These are phyloP conservation scores for Heterodera filipjevi DNA, from an alignment of 2,888 invertebrate species.

Conservation along the genomic window DNA sequence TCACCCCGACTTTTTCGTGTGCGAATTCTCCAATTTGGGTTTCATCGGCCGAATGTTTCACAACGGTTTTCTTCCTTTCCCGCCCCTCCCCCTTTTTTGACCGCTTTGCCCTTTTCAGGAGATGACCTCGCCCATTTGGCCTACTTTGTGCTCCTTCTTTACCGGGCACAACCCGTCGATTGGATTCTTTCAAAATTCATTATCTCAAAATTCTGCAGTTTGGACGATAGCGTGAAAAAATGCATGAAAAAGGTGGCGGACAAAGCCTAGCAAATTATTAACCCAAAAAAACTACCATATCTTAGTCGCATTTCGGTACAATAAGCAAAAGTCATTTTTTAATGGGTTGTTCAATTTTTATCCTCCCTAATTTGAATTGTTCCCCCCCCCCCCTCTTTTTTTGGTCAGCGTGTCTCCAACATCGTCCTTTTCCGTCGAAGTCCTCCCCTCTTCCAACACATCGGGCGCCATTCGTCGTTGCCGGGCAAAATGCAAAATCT, in stretches of 20 bases:
- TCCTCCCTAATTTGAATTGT: no score
- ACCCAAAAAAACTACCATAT: no score
- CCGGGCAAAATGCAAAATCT: conserved; percentile 94
- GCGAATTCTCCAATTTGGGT: conserved; percentile 77
- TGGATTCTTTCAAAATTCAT: conserved; percentile 90
- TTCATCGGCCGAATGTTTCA: conserved; percentile 89
- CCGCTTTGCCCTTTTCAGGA: not conserved
- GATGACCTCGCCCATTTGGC: conserved; percentile 10
- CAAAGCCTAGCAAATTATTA: not conserved
- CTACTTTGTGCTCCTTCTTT: conserved; percentile 91
- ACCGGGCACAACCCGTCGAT: conserved; percentile 92
- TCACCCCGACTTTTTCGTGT: conserved; percentile 29
- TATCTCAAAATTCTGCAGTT: conserved; percentile 82
- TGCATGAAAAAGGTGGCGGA: conserved; percentile 70
- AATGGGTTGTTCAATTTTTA: no score
- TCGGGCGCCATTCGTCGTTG: conserved; percentile 89
- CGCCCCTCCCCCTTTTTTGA: not conserved
- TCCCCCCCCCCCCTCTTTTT: not conserved
- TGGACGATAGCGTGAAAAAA: conserved; percentile 76
- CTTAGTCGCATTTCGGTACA: no score
- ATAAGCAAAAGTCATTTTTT: no score
- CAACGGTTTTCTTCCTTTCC: conserved; percentile 82
- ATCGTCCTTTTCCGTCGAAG: conserved; percentile 71
- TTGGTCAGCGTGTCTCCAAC: conserved; percentile 17
- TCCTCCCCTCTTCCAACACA: conserved; percentile 90